A percentile compares a stretch with the other conserved stretches of the same genome.
Evolutionary conservation across 2,888 invertebrate genomes (phyloP).

Genomic region (Xestia xanthographa): DNA sequence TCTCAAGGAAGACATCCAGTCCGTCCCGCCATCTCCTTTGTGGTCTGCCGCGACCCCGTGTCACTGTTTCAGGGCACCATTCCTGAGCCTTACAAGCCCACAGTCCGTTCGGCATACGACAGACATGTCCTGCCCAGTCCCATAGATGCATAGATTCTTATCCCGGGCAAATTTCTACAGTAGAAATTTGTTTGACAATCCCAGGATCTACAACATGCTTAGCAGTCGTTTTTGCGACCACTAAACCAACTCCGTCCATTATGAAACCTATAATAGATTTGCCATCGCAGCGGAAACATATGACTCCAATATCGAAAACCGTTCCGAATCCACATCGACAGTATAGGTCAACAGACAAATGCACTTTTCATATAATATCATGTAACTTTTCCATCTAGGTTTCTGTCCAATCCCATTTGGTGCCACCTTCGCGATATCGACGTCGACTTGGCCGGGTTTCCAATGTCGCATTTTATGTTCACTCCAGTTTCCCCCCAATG

Average conservation of each 20-base stretch:
- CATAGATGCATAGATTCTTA: too few species aligned
- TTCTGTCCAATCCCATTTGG: constrained; percentile 62
- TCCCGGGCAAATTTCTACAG: too few species aligned
- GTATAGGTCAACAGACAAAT: constrained; percentile 47
- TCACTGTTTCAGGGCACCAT: too few species aligned
- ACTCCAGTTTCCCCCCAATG: constrained; percentile 28
- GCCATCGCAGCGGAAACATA: constrained; percentile 14
- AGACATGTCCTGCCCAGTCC: too few species aligned
- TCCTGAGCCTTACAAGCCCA: too few species aligned
- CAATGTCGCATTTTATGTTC: constrained; percentile 54
- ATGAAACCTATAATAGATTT: constrained; percentile 21
- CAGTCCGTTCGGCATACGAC: too few species aligned
- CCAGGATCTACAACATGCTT: not conserved
- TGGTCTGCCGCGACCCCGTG: too few species aligned
- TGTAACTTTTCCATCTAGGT: constrained; percentile 41
- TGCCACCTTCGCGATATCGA: constrained; percentile 47
- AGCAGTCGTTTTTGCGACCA: not conserved
- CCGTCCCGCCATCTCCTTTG: too few species aligned
- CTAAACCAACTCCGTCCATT: not conserved
- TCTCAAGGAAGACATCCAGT: too few species aligned
- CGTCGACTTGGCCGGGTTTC: constrained; percentile 39
- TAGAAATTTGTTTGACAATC: too few species aligned
- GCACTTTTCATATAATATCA: constrained; percentile 57
- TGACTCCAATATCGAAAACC: constrained; percentile 29
- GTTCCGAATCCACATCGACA: constrained; percentile 26